Evolutionary conservation across 2,888 invertebrate genomes (phyloP).

Genomic region (Sphaerophoria taeniata): DNA sequence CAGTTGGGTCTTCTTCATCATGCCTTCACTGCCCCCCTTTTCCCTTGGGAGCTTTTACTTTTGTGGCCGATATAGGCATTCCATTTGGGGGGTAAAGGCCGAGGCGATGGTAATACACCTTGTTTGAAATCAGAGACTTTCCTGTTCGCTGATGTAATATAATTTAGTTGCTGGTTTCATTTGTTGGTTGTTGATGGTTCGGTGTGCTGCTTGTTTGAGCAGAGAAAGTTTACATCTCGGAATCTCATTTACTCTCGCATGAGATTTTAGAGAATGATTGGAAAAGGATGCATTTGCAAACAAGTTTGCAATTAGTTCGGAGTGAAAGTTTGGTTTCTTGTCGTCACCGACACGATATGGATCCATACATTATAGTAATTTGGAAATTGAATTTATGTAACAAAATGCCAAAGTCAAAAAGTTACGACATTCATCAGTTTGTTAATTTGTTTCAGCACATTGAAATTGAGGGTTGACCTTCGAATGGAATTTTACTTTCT

Average conservation of each 20-base stretch:
- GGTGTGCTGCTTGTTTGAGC: background rate
- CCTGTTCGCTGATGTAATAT: background rate
- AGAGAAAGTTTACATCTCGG: conserved; percentile 6
- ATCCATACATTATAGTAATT: no score
- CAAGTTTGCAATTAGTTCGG: no score
- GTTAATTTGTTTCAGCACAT: no score
- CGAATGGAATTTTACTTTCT: no score
- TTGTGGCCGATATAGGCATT: conserved; percentile 8
- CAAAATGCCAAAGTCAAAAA: no score
- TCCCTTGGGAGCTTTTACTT: conserved; percentile 25
- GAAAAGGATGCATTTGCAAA: background rate
- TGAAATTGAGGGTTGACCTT: no score
- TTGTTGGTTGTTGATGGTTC: background rate
- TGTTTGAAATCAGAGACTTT: conserved; percentile 2
- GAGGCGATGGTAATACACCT: background rate
- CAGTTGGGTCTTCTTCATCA: no score
- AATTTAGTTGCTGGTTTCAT: conserved; percentile 8
- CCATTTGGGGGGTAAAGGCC: background rate
- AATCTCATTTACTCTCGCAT: background rate
- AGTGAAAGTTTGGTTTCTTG: no score
- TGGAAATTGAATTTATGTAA: no score
- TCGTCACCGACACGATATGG: no score
- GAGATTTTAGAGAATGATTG: background rate
- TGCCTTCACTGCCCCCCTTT: background rate
- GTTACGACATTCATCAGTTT: no score